Evolutionary conservation across 1,140 invertebrate species (phyloP), one percentile per base, ranked within the genome.

Genomic region (Samia ricini): DNA sequence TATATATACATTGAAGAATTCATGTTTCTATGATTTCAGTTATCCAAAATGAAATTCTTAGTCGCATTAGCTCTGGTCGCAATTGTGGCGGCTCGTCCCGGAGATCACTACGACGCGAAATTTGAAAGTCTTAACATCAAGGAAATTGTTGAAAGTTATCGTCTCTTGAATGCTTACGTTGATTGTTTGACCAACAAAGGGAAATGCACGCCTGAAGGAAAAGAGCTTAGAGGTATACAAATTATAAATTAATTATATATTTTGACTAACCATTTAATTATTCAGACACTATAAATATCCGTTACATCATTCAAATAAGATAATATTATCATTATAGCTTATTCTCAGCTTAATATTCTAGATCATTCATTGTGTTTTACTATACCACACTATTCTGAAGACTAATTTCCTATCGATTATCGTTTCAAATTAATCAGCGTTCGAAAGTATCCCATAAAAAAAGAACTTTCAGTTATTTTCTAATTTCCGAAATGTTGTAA

Each of bases 131-230:
- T 95, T 22, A 92, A 95, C 63, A 88, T 95, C 0, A 93, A 95
- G 19, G 91, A 88, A 18, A 91, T 95, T 26, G 81, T 94, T 12
- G 74, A 79, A 36, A 95, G 95, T 68, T 74, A 88, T 8, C 91
- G 94, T 12, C 90, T 95, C 4, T 83, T 95, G 12, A 91, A 89
- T 10, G 92, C 93, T 65, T 95, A 95, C 68, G 91, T 93, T 1
- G 91, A 91, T 36, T 95, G 95, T 63, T 83, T 95, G 69, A 69
- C 94, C 67, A 93, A 91, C 0, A 91, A 93, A 52, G 94, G 94
- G 21, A 90, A 92, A 5, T 95, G 95, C 73, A 94, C 94, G 0
- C 80, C 93, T 0, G 94, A 95, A 71, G 94, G 93, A 7, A 85
- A 91, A 0, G 94, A 95, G 70, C 81, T 95, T 22, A 95, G 94